Evolutionary conservation across 2,888 invertebrate species (phyloP).

Genomic region (Napeogenes inachia): DNA sequence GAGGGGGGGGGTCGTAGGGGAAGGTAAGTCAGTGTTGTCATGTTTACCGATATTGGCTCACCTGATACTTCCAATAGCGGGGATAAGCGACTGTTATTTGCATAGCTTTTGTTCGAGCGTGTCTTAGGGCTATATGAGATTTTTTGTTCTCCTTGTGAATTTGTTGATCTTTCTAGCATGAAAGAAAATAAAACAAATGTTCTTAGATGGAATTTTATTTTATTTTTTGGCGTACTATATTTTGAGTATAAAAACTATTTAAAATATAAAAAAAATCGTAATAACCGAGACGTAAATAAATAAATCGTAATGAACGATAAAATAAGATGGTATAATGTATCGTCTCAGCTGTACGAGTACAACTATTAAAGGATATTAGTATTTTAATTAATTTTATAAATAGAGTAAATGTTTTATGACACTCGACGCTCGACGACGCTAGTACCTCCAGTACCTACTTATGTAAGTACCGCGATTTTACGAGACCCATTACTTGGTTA

Average conservation of each 20-base stretch:
- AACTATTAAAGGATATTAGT: background rate
- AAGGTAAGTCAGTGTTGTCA: constrained; percentile 6
- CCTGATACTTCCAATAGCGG: constrained; percentile 6
- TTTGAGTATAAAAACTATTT: too few relatives aligned
- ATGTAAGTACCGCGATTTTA: constrained; percentile 6
- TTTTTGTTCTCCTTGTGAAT: background rate
- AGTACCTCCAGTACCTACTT: background rate
- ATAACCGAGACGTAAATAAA: background rate
- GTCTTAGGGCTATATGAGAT: constrained; percentile 1
- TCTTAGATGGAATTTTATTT: too few relatives aligned
- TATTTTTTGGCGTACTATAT: background rate
- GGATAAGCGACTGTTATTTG: constrained; percentile 7
- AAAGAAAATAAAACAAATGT: too few relatives aligned
- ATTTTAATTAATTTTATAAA: background rate
- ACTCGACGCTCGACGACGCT: constrained; percentile 6
- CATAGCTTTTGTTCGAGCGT: constrained; percentile 4
- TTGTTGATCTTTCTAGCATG: background rate
- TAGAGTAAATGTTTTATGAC: constrained; percentile 5
- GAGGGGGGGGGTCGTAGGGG: background rate
- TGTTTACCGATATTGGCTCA: constrained; percentile 9
- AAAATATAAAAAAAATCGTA: too few relatives aligned
- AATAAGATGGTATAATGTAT: background rate
- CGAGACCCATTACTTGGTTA: background rate
- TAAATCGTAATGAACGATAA: background rate
- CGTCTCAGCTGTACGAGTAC: background rate